Evolutionary conservation across 2,113 vertebrate species (phyloP).

Genomic region (Pampusana beccarii): DNA sequence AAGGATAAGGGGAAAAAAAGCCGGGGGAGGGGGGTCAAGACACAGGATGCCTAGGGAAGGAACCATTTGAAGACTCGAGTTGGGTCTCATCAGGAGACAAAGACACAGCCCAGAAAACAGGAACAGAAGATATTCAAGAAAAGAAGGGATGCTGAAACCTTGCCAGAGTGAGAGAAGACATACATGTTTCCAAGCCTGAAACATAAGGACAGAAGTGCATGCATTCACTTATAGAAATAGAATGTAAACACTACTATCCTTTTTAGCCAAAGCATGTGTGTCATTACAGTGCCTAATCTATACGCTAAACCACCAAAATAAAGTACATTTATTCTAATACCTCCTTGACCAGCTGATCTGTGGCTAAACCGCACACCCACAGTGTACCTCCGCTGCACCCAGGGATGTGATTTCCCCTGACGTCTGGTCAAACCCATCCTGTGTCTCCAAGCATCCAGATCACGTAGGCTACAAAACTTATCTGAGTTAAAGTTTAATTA

Average conservation of each 20-base stretch:
- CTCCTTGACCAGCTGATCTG: background rate
- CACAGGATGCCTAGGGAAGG: background rate
- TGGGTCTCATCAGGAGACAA: background rate
- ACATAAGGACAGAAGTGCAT: background rate
- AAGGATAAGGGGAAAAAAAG: background rate
- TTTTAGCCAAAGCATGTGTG: background rate
- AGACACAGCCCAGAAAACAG: background rate
- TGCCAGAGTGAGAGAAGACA: background rate
- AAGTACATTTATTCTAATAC: background rate
- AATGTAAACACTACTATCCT: background rate
- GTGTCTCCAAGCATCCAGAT: background rate
- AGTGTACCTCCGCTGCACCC: background rate
- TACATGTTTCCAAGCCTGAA: background rate
- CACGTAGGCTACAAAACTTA: rapidly evolving
- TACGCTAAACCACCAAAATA: background rate
- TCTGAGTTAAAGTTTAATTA: background rate
- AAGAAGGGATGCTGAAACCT: background rate
- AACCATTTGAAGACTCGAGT: background rate
- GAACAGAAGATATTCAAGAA: background rate
- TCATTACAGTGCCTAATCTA: background rate
- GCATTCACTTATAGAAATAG: background rate
- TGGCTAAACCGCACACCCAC: background rate
- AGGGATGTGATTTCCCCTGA: background rate
- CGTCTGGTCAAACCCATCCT: background rate
- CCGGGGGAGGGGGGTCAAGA: background rate